Evolutionary conservation across 2,797 vertebrate species (phyloP), one percentile per base, ranked within the genome.

Genomic region (Arnoldichthys spilopterus): DNA sequence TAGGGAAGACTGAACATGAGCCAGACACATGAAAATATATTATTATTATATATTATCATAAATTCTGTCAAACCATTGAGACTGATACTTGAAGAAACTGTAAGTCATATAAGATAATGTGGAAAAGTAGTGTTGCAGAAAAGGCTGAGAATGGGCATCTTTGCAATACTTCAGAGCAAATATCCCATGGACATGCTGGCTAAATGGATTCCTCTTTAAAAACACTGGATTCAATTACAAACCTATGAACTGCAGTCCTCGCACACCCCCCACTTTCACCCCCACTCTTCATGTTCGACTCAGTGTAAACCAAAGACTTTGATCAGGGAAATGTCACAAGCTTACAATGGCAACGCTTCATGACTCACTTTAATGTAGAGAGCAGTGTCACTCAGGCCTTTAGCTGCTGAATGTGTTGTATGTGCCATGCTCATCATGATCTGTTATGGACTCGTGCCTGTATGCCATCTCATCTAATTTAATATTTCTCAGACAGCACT

Each of bases 141-240:
- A 20, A 18, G 40, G 40, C 80, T 66, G 28, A 2, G 37, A 74
- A 74, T n/a, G 34, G 54, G 22, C 59, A 45, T 54, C 28, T 66
- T 78, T 72, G 58, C 81, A 59, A 5, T 40, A 43, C 49, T 78
- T 64, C 70, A 82, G 53, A 68, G 69, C 26, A 20, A 53, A 40
- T 22, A n/a, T 47, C 16, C 49, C 49, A 72, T 22, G 53, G 61
- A 81, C 61, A 58, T 72, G 51, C 76, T 30, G 43, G 69, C 26
- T 77, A 32, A 53, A 72, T 67, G 34, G 47, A 63, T 63, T 78
- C 47, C 49, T 24, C 7, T 72, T 72, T 69, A 47, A 74, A 74
- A 78, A 45, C 47, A 56, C 30, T 43, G 47, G 63, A 82, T 82
- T 74, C 30, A 18, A 6, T 82, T 82, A 58, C 80, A 70, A 78